A percentile compares a stretch with the other conserved stretches of the same genome.
phyloP scores from a whole-genome alignment of 2,113 vertebrate genomes.

The Bubo blakistoni region DNA sequence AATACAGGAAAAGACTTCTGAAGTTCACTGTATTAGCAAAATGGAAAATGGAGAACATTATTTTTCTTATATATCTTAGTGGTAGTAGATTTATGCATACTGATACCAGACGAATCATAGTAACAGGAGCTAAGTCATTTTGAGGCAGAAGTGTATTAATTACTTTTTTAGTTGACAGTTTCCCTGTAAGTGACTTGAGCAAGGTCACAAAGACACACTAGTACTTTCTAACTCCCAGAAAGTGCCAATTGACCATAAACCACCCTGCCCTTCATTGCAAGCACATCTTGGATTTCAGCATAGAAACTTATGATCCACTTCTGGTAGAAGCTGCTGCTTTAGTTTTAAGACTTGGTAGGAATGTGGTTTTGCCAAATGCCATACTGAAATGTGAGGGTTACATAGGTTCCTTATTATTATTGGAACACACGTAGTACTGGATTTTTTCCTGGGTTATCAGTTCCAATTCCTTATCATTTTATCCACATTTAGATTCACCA shows the following conservation, averaged over 20 bases:
- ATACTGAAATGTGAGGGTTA: neutral
- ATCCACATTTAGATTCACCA: neutral
- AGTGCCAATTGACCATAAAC: neutral
- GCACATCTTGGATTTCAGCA: neutral
- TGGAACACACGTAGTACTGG: neutral
- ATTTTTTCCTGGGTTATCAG: neutral
- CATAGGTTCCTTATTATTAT: neutral
- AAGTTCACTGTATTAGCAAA: neutral
- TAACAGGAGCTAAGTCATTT: conserved; percentile 43
- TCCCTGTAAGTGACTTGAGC: neutral
- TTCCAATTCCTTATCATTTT: neutral
- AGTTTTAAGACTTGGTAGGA: neutral
- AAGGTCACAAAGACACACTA: neutral
- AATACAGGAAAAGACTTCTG: neutral
- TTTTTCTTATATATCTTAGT: conserved; percentile 29
- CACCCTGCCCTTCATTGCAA: neutral
- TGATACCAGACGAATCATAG: neutral
- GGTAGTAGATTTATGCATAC: conserved; percentile 30
- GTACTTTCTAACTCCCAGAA: neutral
- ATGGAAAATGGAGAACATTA: neutral
- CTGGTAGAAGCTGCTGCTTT: neutral
- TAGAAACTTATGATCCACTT: neutral
- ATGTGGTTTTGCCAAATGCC: neutral
- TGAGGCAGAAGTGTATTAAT: conserved; percentile 20
- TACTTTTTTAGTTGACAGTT: conserved; percentile 14